Conservation (phyloP, 2,888 invertebrate genomes). For the Hyles lineata region DNA sequence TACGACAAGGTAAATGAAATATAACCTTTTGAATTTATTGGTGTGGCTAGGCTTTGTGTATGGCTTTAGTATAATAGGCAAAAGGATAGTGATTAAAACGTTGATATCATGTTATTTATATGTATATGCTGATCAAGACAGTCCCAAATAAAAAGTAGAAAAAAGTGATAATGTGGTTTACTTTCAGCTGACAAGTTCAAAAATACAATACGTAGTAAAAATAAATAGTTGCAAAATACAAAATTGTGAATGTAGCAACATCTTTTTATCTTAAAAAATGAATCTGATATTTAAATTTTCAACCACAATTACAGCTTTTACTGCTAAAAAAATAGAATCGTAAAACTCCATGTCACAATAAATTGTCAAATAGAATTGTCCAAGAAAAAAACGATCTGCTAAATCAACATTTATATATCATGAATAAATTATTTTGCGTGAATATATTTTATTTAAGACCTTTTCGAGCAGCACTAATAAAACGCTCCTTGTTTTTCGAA, state of each 20-base stretch:
- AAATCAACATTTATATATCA: not conserved
- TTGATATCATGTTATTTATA: too few species aligned
- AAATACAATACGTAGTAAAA: too few species aligned
- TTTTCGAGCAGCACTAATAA: constrained; percentile 5
- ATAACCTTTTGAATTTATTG: not conserved
- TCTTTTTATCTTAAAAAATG: not conserved
- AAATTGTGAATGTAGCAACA: not conserved
- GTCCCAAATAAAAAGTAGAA: too few species aligned
- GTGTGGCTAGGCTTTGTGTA: not conserved
- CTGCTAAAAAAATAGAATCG: not conserved
- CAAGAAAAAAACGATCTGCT: not conserved
- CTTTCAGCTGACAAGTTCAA: too few species aligned
- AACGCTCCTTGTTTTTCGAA: constrained; percentile 4
- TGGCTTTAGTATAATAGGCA: not conserved
- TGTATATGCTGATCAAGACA: too few species aligned
- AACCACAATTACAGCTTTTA: not conserved
- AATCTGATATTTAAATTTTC: not conserved
- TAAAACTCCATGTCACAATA: not conserved
- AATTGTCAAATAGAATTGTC: too few species aligned
- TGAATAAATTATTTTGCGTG: not conserved
- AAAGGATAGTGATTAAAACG: not conserved
- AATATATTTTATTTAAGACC: constrained; percentile 20
- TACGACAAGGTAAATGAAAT: constrained; percentile 19
- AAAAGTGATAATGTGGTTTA: too few species aligned
- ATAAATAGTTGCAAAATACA: too few species aligned